Evolutionary conservation across 1,140 invertebrate species (phyloP).

Genomic region (Drosophila sp.): DNA sequence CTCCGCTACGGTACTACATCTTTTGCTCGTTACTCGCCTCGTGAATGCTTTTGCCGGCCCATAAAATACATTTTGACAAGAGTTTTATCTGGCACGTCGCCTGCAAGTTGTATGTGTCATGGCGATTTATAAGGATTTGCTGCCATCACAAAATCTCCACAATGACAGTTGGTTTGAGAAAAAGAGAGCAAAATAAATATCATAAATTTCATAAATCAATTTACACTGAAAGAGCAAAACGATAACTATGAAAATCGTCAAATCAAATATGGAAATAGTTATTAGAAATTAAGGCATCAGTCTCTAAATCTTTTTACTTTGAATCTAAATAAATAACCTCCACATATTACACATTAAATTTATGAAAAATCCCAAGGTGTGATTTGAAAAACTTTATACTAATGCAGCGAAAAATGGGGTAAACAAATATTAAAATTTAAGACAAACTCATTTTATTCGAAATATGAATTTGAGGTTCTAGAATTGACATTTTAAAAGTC

Average conservation of each 20-base stretch:
- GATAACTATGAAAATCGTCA: neutral
- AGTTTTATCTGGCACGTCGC: conserved; percentile 76
- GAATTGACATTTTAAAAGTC: no score
- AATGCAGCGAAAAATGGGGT: no score
- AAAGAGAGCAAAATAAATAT: conserved; percentile 3
- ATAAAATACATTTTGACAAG: conserved; percentile 78
- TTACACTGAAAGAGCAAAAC: neutral
- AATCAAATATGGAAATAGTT: no score
- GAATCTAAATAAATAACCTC: no score
- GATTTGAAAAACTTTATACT: no score
- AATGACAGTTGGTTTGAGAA: conserved; percentile 31
- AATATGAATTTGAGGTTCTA: no score
- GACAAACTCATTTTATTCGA: no score
- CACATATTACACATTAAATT: no score
- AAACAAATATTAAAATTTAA: no score
- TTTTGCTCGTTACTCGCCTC: conserved; percentile 8
- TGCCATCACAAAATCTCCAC: conserved; percentile 48
- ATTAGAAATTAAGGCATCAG: no score
- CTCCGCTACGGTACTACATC: conserved; percentile 3
- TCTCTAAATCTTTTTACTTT: no score
- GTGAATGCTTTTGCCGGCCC: conserved; percentile 41
- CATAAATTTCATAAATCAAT: conserved; percentile 13
- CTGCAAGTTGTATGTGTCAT: conserved; percentile 53
- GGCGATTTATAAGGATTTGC: conserved; percentile 76
- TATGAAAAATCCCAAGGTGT: no score